Evolutionary conservation across 2,113 vertebrate genomes (phyloP).

Genomic region (Archocentrus centrarchus): DNA sequence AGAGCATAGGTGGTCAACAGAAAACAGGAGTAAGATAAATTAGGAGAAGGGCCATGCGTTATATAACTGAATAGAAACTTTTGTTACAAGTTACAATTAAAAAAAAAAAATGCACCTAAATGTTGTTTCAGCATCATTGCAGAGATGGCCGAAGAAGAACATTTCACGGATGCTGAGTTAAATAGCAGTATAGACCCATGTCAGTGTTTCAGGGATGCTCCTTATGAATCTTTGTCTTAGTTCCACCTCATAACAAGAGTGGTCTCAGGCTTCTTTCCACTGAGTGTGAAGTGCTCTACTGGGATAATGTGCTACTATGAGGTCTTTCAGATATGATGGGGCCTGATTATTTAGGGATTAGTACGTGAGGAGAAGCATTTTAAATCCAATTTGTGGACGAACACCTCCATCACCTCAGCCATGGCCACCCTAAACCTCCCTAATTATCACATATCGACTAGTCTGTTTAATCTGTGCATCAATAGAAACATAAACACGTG

Average conservation of each 20-base stretch:
- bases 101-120: background rate
- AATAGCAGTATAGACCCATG: no score
- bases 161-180: no score
- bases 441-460: background rate
- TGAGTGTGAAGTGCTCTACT: background rate
- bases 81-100: background rate
- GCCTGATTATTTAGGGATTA: background rate
- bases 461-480: background rate
- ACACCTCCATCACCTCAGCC: background rate
- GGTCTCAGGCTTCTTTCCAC: background rate
- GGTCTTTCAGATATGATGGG: background rate
- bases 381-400: background rate
- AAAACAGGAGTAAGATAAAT: background rate
- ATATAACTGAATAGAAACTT: background rate
- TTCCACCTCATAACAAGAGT: background rate
- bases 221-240: background rate
- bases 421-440: background rate
- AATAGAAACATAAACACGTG: background rate
- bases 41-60: background rate
- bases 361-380: background rate
- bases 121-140: background rate
- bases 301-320: background rate
- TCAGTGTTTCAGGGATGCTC: background rate
- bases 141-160: no score
- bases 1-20: background rate